These are phyloP conservation scores for Siniperca chuatsi DNA, from an alignment of 2,113 vertebrate species.

Conservation along the genomic window DNA sequence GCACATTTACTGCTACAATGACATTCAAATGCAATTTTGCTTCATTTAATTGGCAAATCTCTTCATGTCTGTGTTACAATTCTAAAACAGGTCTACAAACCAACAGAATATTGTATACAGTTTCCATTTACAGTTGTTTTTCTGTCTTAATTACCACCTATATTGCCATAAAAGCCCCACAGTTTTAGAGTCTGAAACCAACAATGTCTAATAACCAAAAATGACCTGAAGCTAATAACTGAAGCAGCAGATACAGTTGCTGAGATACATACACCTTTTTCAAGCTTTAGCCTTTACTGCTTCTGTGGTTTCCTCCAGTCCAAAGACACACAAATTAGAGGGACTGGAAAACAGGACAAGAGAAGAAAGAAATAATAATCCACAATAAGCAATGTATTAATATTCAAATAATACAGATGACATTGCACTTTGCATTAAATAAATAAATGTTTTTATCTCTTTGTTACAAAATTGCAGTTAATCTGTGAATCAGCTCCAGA, in stretches of 20 bases:
- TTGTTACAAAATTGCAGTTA: neutral
- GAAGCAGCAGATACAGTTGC: too few relatives aligned
- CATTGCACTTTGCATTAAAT: neutral
- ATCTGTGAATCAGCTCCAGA: neutral
- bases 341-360: neutral
- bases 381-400: neutral
- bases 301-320: neutral
- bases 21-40: neutral
- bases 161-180: neutral
- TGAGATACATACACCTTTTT: neutral
- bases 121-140: neutral
- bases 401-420: neutral
- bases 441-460: neutral
- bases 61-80: neutral
- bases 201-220: neutral
- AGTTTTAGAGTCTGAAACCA: neutral
- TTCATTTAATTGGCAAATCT: neutral
- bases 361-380: neutral
- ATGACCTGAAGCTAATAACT: too few relatives aligned
- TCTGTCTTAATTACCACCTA: neutral
- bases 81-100: neutral
- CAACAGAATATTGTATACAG: neutral
- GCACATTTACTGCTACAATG: conserved; percentile 9
- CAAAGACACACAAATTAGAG: neutral
- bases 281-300: neutral